Evolutionary conservation across 2,797 vertebrate genomes (phyloP), one percentile per base, ranked within the genome.

Genomic region (Aulostomus chinensis): DNA sequence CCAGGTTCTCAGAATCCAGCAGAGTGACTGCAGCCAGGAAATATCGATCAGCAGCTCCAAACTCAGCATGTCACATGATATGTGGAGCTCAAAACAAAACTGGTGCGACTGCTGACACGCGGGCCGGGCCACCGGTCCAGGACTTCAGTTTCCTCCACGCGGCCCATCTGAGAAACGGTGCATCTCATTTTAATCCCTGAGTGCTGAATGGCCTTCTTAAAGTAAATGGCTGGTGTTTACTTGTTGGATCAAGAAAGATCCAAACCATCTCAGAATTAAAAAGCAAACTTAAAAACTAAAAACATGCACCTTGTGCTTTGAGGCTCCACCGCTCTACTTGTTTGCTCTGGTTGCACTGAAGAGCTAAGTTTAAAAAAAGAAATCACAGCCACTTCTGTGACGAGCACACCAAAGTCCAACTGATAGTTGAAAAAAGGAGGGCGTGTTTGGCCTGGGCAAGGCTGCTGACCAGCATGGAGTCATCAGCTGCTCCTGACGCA

Each of bases 291-390:
- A n/a, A 17, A 48, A 58, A 68, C 65, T 75, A 28, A 64, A 55
- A 55, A 64, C 51, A 47, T 63, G 68, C 58, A 73, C 46, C 46
- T 60, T 74, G 62, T 78, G 53, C 58, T 76, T 72, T 61, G 55
- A 67, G 52, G 37, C 48, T 60, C 68, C 54, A 48, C 60, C 53
- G 63, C 53, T 65, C 25, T 54, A 47, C 52, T 38, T 48, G 53
- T 58, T 47, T 73, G 33, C 35, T 28, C 30, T 6, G 47, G 61
- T 51, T 24, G 13, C 61, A 54, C 15, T 59, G 34, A 21, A 54
- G 26, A 57, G 24, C 49, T 68, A 26, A 31, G 39, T 66, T 54
- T 34, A 42, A 32, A 59, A n/a, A n/a, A n/a, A n/a, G 35, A 56
- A 29, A 66, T 76, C 71, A 60, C 53, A n/a, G n/a, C n/a, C n/a